Percentiles rank a stretch among this genome's conserved stretches.
Evolutionary conservation across 2,888 invertebrate species (phyloP).

Genomic region (Lumbricus terrestris): DNA sequence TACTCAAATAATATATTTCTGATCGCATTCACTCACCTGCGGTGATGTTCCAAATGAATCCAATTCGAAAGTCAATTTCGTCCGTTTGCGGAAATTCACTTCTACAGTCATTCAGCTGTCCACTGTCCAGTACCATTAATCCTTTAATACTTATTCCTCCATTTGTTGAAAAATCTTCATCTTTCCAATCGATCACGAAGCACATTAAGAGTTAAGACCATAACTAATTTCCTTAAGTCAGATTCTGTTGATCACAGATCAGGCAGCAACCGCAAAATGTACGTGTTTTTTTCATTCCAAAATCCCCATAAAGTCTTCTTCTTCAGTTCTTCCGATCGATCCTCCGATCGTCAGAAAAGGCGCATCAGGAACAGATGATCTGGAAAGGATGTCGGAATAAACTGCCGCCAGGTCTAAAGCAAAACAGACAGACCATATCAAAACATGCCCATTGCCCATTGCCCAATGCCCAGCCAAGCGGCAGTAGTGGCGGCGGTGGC

Average conservation of each 20-base stretch:
- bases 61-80: neutral
- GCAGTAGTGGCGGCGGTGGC: neutral
- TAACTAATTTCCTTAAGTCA: neutral
- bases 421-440: constrained; percentile 3
- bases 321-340: neutral
- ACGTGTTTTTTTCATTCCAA: neutral
- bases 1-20: no score
- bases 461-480: no score
- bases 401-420: constrained; percentile 3
- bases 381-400: neutral
- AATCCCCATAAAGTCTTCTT: neutral
- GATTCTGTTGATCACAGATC: no score
- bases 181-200: neutral
- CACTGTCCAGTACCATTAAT: neutral
- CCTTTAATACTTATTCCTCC: neutral
- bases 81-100: neutral
- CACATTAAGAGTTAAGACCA: neutral
- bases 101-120: neutral
- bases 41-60: neutral
- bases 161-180: neutral
- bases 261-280: neutral
- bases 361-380: constrained; percentile 3
- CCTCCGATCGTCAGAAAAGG: neutral
- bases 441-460: no score
- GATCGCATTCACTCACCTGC: neutral